phyloP scores from a whole-genome alignment of 2,888 invertebrate genomes.

The Acrobasis consociella region DNA sequence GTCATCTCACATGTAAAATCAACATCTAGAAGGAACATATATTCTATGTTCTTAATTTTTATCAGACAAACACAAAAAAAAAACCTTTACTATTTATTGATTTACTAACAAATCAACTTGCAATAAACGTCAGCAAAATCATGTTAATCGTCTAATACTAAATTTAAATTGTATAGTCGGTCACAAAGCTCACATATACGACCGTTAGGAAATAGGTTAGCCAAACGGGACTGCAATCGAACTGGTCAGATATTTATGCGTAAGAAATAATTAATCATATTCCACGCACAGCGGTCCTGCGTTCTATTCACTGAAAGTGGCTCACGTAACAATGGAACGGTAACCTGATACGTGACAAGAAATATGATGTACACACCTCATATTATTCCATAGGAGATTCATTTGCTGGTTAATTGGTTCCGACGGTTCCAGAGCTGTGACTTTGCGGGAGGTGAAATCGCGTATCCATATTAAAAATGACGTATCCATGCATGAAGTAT shows the following conservation, averaged over 20 bases:
- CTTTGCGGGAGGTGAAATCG: conserved; percentile 61
- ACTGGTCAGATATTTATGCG: conserved; percentile 55
- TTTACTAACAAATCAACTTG: no score
- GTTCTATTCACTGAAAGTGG: conserved; percentile 77
- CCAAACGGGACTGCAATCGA: conserved; percentile 43
- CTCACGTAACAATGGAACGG: conserved; percentile 80
- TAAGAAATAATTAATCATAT: conserved; percentile 75
- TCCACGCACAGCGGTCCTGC: conserved; percentile 70
- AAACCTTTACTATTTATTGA: background rate
- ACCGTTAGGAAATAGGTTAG: conserved; percentile 32
- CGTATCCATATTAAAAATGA: conserved; percentile 42
- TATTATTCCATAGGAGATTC: conserved; percentile 65
- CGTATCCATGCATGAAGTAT: no score
- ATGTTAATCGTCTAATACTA: background rate
- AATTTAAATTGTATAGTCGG: background rate
- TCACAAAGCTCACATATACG: background rate
- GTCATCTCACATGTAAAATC: no score
- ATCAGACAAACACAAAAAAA: background rate
- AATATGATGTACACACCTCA: conserved; percentile 71
- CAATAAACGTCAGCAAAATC: no score
- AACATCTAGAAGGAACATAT: no score
- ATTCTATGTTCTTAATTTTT: no score
- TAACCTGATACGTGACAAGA: conserved; percentile 79
- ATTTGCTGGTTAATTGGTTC: conserved; percentile 72
- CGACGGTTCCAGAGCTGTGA: conserved; percentile 54